Evolutionary conservation across 1,140 invertebrate species (phyloP), one percentile per base, ranked within the genome.

Genomic region (Drosophila sproati): DNA sequence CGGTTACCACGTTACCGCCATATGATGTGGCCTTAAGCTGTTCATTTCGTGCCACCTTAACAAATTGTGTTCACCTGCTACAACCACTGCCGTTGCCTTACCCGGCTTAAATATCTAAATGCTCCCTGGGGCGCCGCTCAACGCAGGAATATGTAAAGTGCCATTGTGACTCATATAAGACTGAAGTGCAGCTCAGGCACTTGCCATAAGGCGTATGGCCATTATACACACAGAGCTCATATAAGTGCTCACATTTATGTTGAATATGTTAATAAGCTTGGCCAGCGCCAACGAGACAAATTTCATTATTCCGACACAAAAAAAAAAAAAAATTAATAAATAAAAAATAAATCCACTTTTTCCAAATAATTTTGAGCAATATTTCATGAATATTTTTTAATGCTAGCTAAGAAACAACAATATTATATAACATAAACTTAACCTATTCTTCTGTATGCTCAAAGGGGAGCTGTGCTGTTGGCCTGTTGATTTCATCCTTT

Each of bases 121-220:
- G 72, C 57, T 74, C 72, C 72, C 72, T 20, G 29, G 72, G 51
- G 66, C 57, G 50, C 32, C 35, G 50, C 64, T 69, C 7, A 39
- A 34, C 41, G 43, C 29, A 39, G 64, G 37, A 67, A 48, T 56
- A 54, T 73, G 68, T 73, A 61, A 73, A 73, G 63, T 68, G 70
- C 62, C 62, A 59, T 47, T 73, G 45, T 59, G 56, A 39, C 39
- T 29, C 70, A 39, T 51, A 48, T 55, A 66, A 54, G 47, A 54
- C 47, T 10, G 32, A 60, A 60, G 48, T 71, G 52, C 63, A 60
- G 55, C 55, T 59, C 32, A 12, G 43, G 37, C 39, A 57, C 54
- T 57, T n/a, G 55, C 64, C 48, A 50, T 55, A 56, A 56, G 43
- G 8, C 12, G 20, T n/a, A 37, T 60, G 61, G 35, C 52, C 45